Conservation (phyloP, 1,140 invertebrate species). For the Aradophagus sp. region DNA sequence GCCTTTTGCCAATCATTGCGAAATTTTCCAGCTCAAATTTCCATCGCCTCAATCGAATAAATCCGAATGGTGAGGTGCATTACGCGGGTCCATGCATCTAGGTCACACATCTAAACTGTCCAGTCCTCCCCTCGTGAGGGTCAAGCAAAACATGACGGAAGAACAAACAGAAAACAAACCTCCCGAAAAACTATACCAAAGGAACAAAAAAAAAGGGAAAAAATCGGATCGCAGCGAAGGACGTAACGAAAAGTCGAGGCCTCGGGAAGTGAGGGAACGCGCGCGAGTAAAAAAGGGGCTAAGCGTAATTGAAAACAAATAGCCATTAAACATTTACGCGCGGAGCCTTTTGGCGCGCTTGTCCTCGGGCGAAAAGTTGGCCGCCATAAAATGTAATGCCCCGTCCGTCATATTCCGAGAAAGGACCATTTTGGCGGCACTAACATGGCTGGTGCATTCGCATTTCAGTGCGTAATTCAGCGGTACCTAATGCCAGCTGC, state of each 20-base stretch:
- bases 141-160: too few relatives aligned
- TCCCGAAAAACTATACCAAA: too few relatives aligned
- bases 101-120: too few relatives aligned
- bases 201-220: too few relatives aligned
- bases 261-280: slow-evolving; percentile 25
- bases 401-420: slow-evolving; percentile 40
- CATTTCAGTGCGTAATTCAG: slow-evolving; percentile 66
- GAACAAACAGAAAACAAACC: too few relatives aligned
- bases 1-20: too few relatives aligned
- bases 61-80: too few relatives aligned
- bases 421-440: slow-evolving; percentile 35
- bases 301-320: slow-evolving; percentile 49
- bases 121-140: too few relatives aligned
- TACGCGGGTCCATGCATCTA: too few relatives aligned
- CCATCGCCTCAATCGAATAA: too few relatives aligned
- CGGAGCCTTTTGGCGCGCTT: slow-evolving; percentile 18
- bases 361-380: slow-evolving; percentile 29
- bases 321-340: slow-evolving; percentile 47
- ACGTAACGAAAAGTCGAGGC: slow-evolving; percentile 34
- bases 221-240: too few relatives aligned
- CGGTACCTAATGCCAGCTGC: slow-evolving; percentile 61
- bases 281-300: slow-evolving; percentile 1
- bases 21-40: too few relatives aligned
- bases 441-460: slow-evolving; percentile 49
- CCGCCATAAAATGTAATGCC: slow-evolving; percentile 39